A percentile compares a stretch with the other conserved stretches of the same genome.
phyloP scores from a whole-genome alignment of 2,113 vertebrate species.

The Bucco capensis region DNA sequence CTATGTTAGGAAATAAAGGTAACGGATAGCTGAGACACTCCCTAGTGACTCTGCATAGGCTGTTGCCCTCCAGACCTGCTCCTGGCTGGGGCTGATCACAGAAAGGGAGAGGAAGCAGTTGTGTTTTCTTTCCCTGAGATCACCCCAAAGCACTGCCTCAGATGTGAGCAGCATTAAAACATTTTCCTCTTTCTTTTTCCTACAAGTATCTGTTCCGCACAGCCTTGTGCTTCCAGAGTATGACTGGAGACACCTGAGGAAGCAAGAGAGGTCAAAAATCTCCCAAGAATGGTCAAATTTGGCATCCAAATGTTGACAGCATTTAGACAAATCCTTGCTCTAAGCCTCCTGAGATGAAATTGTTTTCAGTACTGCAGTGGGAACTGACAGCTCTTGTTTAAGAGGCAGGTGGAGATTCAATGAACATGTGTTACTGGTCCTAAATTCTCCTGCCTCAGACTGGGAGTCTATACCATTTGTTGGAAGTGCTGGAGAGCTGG shows the following conservation, averaged over 20 bases:
- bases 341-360: not conserved
- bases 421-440: not conserved
- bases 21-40: not conserved
- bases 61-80: not conserved
- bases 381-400: not conserved
- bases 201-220: accelerated
- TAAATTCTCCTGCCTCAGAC: not conserved
- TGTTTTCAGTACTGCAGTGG: not conserved
- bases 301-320: not conserved
- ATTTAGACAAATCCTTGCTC: not conserved
- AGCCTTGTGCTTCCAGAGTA: not conserved
- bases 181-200: not conserved
- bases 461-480: not conserved
- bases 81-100: accelerated
- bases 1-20: not conserved
- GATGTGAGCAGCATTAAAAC: not conserved
- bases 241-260: not conserved
- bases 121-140: not conserved
- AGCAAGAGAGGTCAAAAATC: not conserved
- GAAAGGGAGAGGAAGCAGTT: not conserved
- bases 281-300: not conserved
- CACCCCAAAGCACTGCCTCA: not conserved
- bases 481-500: not conserved
- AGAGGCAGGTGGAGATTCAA: not conserved
- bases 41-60: not conserved